A percentile compares a stretch with the other conserved stretches of the same genome.
Conservation (phyloP, 1,140 invertebrate genomes). For the Adoxophyes honmai region DNA sequence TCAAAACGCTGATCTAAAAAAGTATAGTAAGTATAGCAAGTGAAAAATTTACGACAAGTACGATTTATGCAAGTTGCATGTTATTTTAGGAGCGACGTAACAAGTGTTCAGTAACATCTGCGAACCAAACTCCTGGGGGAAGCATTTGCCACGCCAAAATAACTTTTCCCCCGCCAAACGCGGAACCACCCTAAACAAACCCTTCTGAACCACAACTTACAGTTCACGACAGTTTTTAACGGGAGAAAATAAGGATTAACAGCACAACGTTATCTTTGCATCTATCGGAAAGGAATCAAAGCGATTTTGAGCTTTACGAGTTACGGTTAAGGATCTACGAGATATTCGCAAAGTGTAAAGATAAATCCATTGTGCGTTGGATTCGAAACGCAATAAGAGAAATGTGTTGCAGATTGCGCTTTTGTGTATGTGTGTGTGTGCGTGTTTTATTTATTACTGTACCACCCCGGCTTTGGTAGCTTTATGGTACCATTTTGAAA, state of each 20-base stretch:
- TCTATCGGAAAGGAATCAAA: background rate
- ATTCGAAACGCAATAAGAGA: conserved; percentile 15
- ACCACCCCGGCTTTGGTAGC: conserved; percentile 11
- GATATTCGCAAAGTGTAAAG: background rate
- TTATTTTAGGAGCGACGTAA: conserved; percentile 27
- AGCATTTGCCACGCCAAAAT: background rate
- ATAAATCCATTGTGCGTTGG: conserved; percentile 1
- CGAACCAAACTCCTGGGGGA: conserved; percentile 27
- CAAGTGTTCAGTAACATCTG: conserved; percentile 36
- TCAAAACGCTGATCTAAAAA: no score
- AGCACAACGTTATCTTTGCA: background rate
- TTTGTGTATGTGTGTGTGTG: conserved; percentile 4
- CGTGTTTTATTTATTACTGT: conserved; percentile 9
- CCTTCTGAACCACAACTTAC: background rate
- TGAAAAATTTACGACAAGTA: conserved; percentile 2
- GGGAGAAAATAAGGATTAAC: background rate
- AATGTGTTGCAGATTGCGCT: conserved; percentile 13
- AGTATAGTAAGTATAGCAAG: background rate
- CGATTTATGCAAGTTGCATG: conserved; percentile 21
- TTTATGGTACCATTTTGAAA: background rate
- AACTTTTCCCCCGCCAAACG: background rate
- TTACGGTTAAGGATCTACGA: background rate
- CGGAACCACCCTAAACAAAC: background rate
- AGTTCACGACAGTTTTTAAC: background rate
- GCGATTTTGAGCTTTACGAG: background rate